Percentiles rank a stretch among this genome's conserved stretches.
Conservation (phyloP, 1,140 invertebrate species). For the Meloidogyne hapla region DNA sequence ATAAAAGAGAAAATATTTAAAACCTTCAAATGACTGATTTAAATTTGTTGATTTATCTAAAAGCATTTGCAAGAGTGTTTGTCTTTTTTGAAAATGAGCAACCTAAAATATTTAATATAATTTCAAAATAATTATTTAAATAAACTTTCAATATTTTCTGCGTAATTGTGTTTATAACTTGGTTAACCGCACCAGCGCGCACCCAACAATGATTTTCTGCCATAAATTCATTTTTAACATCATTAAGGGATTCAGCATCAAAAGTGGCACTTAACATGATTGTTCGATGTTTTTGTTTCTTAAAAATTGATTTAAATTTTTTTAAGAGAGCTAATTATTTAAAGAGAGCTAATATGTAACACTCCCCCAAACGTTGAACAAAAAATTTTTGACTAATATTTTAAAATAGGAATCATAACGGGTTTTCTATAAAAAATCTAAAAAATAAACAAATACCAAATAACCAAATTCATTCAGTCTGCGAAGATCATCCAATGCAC, state of each 20-base stretch:
- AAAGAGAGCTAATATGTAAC: no score
- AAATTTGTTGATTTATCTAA: constrained; percentile 4
- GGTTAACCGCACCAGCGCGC: constrained; percentile 28
- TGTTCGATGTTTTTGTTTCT: constrained; percentile 33
- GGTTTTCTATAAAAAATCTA: neutral
- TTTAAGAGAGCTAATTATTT: no score
- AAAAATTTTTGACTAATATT: no score
- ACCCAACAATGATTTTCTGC: constrained; percentile 32
- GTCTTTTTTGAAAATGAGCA: constrained; percentile 13
- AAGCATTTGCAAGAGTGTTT: neutral
- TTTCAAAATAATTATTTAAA: neutral
- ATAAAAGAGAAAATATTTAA: neutral
- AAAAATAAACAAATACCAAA: neutral
- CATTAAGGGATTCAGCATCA: constrained; percentile 15
- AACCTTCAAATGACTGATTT: neutral
- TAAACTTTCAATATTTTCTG: constrained; percentile 31
- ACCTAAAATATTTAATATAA: constrained; percentile 13
- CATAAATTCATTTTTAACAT: constrained; percentile 33
- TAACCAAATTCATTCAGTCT: neutral
- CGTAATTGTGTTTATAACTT: constrained; percentile 27
- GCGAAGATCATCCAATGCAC: neutral
- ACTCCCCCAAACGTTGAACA: no score
- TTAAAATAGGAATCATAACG: no score
- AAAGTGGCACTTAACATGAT: constrained; percentile 42
- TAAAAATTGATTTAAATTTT: neutral